Conservation (phyloP, 2,797 vertebrate genomes). For the Syncerus caffer region DNA sequence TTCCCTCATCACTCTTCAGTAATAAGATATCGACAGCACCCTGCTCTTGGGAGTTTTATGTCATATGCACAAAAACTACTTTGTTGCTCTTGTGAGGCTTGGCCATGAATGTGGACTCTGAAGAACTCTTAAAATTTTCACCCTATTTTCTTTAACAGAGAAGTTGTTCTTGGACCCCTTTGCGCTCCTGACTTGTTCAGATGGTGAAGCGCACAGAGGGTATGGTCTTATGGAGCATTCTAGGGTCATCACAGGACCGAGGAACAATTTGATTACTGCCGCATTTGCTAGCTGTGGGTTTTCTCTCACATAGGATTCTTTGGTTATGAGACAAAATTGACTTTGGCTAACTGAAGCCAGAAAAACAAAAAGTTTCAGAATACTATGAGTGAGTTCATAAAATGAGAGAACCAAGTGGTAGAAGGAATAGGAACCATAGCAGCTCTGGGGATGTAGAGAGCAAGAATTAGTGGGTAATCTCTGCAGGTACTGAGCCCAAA, state of each 20-base stretch:
- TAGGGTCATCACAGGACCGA: not conserved
- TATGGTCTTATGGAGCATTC: not conserved
- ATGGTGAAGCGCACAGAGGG: not conserved
- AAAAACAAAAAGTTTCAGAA: not conserved
- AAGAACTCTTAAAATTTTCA: not conserved
- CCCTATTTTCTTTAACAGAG: not conserved
- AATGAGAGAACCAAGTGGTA: not conserved
- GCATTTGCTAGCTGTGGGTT: not conserved
- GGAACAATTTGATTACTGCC: not conserved
- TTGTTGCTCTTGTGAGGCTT: not conserved
- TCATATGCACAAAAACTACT: not conserved
- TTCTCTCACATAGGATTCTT: not conserved
- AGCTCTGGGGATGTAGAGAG: not conserved
- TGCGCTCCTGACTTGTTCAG: not conserved
- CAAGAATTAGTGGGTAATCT: not conserved
- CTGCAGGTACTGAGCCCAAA: not conserved
- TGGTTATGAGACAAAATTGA: not conserved
- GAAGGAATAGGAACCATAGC: not conserved
- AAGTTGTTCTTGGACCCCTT: not conserved
- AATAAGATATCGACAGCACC: not conserved
- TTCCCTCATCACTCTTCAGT: not conserved
- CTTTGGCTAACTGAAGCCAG: not conserved
- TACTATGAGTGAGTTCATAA: not conserved
- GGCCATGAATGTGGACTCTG: not conserved
- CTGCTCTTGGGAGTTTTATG: not conserved